Evolutionary conservation across 2,888 invertebrate genomes (phyloP).

Genomic region (Fragum fragum): DNA sequence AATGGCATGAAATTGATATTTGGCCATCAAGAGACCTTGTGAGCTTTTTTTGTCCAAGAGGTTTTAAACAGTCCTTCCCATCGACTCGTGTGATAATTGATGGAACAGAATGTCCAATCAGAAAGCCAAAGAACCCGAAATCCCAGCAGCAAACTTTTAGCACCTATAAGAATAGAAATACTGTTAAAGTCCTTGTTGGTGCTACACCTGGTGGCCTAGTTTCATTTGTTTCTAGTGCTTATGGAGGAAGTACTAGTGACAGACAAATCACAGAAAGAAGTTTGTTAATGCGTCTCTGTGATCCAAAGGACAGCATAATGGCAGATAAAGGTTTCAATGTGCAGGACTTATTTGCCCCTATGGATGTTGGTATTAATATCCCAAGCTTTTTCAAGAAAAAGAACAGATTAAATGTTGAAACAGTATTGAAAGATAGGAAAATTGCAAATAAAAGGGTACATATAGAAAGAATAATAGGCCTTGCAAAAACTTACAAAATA

Average conservation of each 20-base stretch:
- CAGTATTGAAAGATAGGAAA: slow-evolving; percentile 61
- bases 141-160: slow-evolving; percentile 72
- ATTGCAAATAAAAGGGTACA: slow-evolving; percentile 70
- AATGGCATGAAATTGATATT: slow-evolving; percentile 56
- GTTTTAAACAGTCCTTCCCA: slow-evolving; percentile 67
- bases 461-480: slow-evolving; percentile 67
- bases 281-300: slow-evolving; percentile 47
- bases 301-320: slow-evolving; percentile 65
- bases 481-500: slow-evolving; percentile 62
- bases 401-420: slow-evolving; percentile 60
- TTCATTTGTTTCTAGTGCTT: slow-evolving; percentile 66
- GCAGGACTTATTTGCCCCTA: slow-evolving; percentile 65
- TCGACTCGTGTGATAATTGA: slow-evolving; percentile 69
- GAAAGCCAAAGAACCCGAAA: slow-evolving; percentile 62
- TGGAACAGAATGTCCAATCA: slow-evolving; percentile 72
- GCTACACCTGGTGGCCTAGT: slow-evolving; percentile 69
- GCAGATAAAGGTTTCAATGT: slow-evolving; percentile 64
- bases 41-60: slow-evolving; percentile 53
- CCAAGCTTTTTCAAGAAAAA: slow-evolving; percentile 69
- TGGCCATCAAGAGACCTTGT: slow-evolving; percentile 65
- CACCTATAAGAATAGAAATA: slow-evolving; percentile 74
- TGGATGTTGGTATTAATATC: slow-evolving; percentile 62
- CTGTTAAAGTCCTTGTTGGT: slow-evolving; percentile 67
- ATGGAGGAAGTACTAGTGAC: slow-evolving; percentile 74
- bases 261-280: slow-evolving; percentile 61